Evolutionary conservation across 1,140 invertebrate species (phyloP), one percentile per base, ranked within the genome.

Genomic region (Halyomorpha halys): DNA sequence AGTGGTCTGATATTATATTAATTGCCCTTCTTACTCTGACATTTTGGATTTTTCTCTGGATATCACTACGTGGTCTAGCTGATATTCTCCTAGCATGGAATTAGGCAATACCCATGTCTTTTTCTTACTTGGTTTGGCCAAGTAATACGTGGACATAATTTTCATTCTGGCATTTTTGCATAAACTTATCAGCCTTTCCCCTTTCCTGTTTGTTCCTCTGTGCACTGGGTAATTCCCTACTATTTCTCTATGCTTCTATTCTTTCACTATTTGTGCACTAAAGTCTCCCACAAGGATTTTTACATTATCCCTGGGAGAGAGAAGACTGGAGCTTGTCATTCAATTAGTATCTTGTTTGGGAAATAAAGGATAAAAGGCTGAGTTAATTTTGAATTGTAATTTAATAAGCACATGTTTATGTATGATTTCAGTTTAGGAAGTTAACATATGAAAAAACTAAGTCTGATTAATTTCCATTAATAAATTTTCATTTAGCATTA

Each of bases 141-240:
- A 47, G 45, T 47, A 47, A 47, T 47, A 47, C 13, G 45, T 18
- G 18, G 45, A 47, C 18, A 47, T 47, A 47, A 47, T 47, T 47
- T 47, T 47, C 45, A 47, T 47, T 47, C 13, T 18, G 8, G 27
- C 8, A 8, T 30, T 30, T 30, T 30, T 30, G 27, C 27, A 30
- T 8, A 30, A 30, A 30, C 8, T 30, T 30, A 30, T 30, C 8
- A 30, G 27, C 8, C 27, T 30, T 30, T 30, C 27, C 8, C 27
- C 27, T 3, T 30, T 30, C 8, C 27, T 30, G 15, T 47, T 47
- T 47, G 45, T 47, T 15, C 45, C 13, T 14, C 13, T 47, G 45
- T 47, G 45, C 13, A 3, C 45, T 18, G 45, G 45, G 13, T 47
- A 47, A 2, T 47, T 47, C 45, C 45, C 45, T 47, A 47, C 45